Percentiles rank a stretch among this genome's conserved stretches.
These are phyloP conservation scores for Pocillopora verrucosa DNA, from an alignment of 64 coral and sea anemone genomes.

Conservation along the genomic window DNA sequence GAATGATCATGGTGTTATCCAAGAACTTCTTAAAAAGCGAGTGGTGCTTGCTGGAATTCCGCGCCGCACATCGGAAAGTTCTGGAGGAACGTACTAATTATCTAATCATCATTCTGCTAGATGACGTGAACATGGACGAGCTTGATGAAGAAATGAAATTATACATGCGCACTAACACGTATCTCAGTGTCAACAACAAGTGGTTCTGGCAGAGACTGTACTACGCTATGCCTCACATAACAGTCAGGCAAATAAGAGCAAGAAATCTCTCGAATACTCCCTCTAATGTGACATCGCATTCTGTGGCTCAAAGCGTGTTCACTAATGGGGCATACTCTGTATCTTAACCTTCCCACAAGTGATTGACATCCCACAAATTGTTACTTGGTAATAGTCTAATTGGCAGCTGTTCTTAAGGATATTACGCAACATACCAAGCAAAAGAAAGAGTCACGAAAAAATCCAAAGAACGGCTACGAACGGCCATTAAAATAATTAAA, in stretches of 20 bases:
- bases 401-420: too few relatives aligned
- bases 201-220: slow-evolving; percentile 87
- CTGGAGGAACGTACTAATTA: slow-evolving; percentile 73
- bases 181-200: slow-evolving; percentile 64
- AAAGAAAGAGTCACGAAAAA: too few relatives aligned
- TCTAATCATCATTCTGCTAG: slow-evolving; percentile 71
- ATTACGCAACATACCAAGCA: too few relatives aligned
- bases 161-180: slow-evolving; percentile 90
- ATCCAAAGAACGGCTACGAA: too few relatives aligned
- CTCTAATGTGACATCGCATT: background rate
- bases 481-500: too few relatives aligned
- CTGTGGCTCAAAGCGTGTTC: background rate
- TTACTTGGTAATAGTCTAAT: too few relatives aligned
- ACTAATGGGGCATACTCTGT: slow-evolving; percentile 6
- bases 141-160: slow-evolving; percentile 78
- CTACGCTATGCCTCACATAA: slow-evolving; percentile 61
- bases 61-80: slow-evolving; percentile 82
- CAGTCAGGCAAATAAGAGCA: background rate
- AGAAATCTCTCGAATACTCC: background rate
- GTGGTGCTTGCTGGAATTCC: slow-evolving; percentile 92
- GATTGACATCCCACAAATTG: too few relatives aligned
- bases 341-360: too few relatives aligned
- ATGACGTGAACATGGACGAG: slow-evolving; percentile 62
- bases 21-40: slow-evolving; percentile 74
- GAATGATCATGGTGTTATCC: slow-evolving; percentile 75